phyloP scores from a whole-genome alignment of 2,113 vertebrate species.

The Gasterosteus nipponicus region DNA sequence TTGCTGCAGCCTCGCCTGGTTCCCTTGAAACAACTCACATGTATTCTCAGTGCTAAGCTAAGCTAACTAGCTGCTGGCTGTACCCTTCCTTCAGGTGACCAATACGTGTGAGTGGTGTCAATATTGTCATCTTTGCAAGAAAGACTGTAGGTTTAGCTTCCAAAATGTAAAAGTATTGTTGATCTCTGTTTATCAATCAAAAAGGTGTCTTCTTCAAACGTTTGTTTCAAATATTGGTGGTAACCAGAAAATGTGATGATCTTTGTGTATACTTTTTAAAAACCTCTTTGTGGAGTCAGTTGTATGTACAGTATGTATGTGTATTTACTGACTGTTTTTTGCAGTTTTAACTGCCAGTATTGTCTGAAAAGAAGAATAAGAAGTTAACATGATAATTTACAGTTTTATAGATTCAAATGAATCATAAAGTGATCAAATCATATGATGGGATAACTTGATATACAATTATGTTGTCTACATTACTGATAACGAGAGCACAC shows the following conservation, averaged over 20 bases:
- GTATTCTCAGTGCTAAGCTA: neutral
- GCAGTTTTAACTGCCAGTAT: neutral
- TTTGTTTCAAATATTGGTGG: neutral
- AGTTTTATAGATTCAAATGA: neutral
- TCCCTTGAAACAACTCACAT: neutral
- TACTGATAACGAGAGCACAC: neutral
- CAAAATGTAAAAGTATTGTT: neutral
- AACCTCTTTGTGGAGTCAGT: neutral
- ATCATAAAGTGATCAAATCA: neutral
- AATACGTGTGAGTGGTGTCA: neutral
- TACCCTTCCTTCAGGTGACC: neutral
- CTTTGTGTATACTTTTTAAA: neutral
- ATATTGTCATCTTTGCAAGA: neutral
- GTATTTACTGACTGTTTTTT: neutral
- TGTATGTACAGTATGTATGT: neutral
- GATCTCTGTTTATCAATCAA: neutral
- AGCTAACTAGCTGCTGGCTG: neutral
- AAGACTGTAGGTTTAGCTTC: neutral
- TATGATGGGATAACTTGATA: neutral
- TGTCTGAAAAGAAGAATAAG: too few species aligned
- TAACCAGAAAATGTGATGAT: neutral
- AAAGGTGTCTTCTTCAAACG: neutral
- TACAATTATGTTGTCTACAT: neutral
- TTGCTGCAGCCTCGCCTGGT: neutral
- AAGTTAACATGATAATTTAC: too few species aligned